Base-by-base conservation (phyloP, 2,888 invertebrate genomes). In the Imbricaverruca yamaguchii region DNA sequence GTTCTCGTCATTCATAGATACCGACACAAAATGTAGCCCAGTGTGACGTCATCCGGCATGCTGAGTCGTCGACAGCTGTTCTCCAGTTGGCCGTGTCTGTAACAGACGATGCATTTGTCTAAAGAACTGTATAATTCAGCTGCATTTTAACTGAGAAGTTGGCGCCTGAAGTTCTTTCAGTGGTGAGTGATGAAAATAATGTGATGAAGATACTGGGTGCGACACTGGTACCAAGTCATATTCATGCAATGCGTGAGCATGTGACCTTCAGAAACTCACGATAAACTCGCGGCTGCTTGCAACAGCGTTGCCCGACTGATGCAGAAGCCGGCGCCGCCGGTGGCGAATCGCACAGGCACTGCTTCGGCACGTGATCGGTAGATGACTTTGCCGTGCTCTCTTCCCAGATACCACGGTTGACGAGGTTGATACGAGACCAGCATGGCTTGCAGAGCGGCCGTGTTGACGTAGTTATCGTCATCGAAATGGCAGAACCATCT, bases 401-500 rank as follows among this genome's bases (percentile, higher is more conserved):
- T 93, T 81, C 98, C 98, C 84, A 98, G 90, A 89, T 98, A 98
- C 96, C 96, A 97, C 87, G 96, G 95, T 86, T 93, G 92, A 84
- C 92, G 91, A 82, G 94, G 93, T 87, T 94, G 93, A 87, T 95
- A 96, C 85, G 92, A 92, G 85, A 92, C 92, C 83, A 98, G 90
- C 82, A 95, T 90, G 84, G 90, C 90, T 84, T 95, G 91, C 86
- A 98, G 89, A 39, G 93, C 91, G 0, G 94, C 95, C 82, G 98
- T 92, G 88, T 98, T 98, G 84, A 98, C 94, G 89, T 98, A 98
- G 89, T 97, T 98, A 89, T 98, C 98, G 88, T 98, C 98, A 88
- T 98, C 98, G 87, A 98, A 96, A 89, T 98, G 98, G 88, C 98
- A 98, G 88, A 97, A 97, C 97, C 98, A 98, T 87, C 96, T 96